Evolutionary conservation across 2,888 invertebrate genomes (phyloP).

Genomic region (Eupsilia transversa): DNA sequence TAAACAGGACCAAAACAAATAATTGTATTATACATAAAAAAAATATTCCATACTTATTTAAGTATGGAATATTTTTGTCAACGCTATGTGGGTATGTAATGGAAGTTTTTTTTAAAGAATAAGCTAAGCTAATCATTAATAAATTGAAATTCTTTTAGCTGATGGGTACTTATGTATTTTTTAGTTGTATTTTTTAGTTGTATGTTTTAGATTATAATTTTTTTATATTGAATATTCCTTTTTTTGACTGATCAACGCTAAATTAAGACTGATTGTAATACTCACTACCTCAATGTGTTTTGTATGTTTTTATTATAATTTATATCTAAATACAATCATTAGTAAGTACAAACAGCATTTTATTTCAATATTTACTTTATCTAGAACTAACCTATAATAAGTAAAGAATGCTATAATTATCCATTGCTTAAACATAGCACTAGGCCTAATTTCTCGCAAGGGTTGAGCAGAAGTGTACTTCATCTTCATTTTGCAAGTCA

Average conservation of each 20-base stretch:
- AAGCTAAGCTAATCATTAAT: neutral
- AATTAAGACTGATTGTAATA: constrained; percentile 69
- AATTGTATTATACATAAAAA: no score
- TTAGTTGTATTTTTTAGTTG: constrained; percentile 34
- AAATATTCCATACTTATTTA: no score
- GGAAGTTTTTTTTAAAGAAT: neutral
- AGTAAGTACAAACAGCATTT: constrained; percentile 25
- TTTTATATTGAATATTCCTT: neutral
- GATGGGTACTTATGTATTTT: constrained; percentile 36
- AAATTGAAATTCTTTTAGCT: neutral
- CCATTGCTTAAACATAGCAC: neutral
- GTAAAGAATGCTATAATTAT: neutral
- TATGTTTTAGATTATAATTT: constrained; percentile 31
- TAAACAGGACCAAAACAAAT: constrained; percentile 17
- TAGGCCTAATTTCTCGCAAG: no score
- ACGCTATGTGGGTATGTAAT: neutral
- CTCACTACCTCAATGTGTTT: constrained; percentile 64
- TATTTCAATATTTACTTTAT: neutral
- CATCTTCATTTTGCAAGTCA: neutral
- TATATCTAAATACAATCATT: constrained; percentile 43
- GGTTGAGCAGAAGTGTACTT: neutral
- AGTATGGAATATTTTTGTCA: constrained; percentile 2
- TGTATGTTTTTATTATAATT: constrained; percentile 43
- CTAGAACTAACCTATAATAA: neutral
- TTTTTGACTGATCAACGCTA: constrained; percentile 35